Evolutionary conservation across 2,797 vertebrate species (phyloP).

Genomic region (Sebastes jordani): DNA sequence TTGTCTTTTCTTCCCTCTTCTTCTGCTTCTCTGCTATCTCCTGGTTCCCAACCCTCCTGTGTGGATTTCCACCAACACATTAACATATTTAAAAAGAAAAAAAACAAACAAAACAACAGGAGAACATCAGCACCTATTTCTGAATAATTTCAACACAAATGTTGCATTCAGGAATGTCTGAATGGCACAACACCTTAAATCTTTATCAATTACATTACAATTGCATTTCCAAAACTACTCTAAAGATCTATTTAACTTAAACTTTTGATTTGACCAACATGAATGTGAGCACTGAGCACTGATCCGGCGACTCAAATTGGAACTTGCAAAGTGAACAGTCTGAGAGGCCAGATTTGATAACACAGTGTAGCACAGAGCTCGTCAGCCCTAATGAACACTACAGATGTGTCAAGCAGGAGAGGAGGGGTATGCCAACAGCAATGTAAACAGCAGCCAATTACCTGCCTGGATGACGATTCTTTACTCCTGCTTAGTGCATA

Average conservation of each 20-base stretch:
- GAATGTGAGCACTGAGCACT: conserved; percentile 16
- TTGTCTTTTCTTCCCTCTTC: neutral
- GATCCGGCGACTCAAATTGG: conserved; percentile 1
- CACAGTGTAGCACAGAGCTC: conserved; percentile 42
- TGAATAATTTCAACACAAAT: conserved; percentile 9
- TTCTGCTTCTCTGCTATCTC: neutral
- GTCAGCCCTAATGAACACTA: conserved; percentile 75
- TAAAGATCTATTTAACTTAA: neutral
- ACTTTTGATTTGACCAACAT: conserved; percentile 2
- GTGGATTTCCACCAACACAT: conserved; percentile 5
- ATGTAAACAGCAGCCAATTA: conserved; percentile 81
- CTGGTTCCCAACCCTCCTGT: neutral
- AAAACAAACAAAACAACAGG: neutral
- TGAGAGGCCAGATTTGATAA: conserved; percentile 59
- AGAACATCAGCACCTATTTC: neutral
- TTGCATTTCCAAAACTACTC: neutral
- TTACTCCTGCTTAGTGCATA: conserved; percentile 56
- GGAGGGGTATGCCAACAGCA: conserved; percentile 60
- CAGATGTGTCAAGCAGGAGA: conserved; percentile 76
- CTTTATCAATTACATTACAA: neutral
- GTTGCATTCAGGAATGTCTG: neutral
- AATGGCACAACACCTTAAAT: neutral
- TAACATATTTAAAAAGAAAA: conserved; percentile 1
- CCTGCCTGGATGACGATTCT: conserved; percentile 75
- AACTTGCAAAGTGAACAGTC: conserved; percentile 53